Percentiles rank a stretch among this genome's conserved stretches.
Evolutionary conservation across 2,797 vertebrate genomes (phyloP).

Genomic region (Mastacembelus armatus): DNA sequence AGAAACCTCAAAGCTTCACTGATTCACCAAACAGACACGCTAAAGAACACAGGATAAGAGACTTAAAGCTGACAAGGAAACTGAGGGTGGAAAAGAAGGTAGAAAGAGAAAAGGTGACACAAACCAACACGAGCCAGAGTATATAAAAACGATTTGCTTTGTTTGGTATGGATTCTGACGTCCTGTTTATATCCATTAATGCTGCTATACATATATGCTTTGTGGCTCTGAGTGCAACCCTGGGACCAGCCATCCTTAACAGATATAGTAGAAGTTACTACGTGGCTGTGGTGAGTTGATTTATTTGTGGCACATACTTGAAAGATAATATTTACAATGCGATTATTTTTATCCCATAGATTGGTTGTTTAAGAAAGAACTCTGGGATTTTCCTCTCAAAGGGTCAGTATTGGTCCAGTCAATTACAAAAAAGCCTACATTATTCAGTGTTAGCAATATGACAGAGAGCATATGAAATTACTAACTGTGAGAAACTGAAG

Average conservation of each 20-base stretch:
- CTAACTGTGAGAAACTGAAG: slow-evolving; percentile 25
- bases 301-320: no score
- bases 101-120: neutral
- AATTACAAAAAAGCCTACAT: neutral
- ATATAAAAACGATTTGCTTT: neutral
- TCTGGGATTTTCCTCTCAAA: neutral
- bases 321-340: no score
- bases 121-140: neutral
- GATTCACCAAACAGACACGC: slow-evolving; percentile 5
- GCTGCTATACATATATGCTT: neutral
- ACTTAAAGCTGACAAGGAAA: slow-evolving; percentile 29
- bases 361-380: no score
- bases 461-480: neutral
- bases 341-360: no score
- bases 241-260: no score
- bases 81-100: neutral
- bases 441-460: neutral
- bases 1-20: slow-evolving; percentile 34
- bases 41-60: slow-evolving; percentile 13
- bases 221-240: neutral
- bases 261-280: neutral
- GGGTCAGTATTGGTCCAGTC: no score
- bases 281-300: neutral
- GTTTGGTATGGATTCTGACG: neutral
- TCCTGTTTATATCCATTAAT: neutral